Base-by-base conservation (phyloP, 2,113 vertebrate species). In the Poecile atricapillus region DNA sequence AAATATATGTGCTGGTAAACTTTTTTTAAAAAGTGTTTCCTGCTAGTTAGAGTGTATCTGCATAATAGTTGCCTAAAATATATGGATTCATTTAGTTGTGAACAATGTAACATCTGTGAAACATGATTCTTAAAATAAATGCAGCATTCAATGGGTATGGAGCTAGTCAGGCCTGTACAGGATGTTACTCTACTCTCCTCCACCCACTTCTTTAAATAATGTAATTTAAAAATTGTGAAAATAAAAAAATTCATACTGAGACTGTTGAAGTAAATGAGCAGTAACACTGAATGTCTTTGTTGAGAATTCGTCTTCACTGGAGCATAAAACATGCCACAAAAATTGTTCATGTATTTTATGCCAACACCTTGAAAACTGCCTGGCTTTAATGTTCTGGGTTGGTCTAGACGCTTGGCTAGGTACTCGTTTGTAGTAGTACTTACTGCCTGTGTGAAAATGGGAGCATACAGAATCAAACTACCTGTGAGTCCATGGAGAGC, bases 31-130 rank as follows among this genome's bases (percentile, higher is more conserved):
- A 39, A 4, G 1, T 17, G 7, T 87, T 95, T 91, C 69, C 65
- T 94, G 43, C 62, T 90, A 11, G 35, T 65, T 88, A 50, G 49
- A 81, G 24, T 47, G 21, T 79, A 18, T 92, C 74, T 82, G 30
- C 80, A 52, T 97, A 96, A 90, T 83, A 59, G 67, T 56, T 94
- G 79, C 75, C 37, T 74, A 84, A 71, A 94, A 91, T 87, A 84
- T 37, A 83, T 83, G 75, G 50, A 85, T 91, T 93, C n/a, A 82
- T 94, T 91, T 94, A 95, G 62, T 64, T 91, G 49, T 91, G 91
- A 94, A 95, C 93, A 95, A 89, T 96, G 67, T 85, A 91, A 89
- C 53, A 78, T 94, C 93, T 96, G 93, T 95, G 93, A 91, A 96
- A 87, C 91, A 64, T 41, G 37, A 65, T 84, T 94, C 89, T 85